Evolutionary conservation across 2,113 vertebrate species (phyloP).

Genomic region (Pardalotus punctatus): DNA sequence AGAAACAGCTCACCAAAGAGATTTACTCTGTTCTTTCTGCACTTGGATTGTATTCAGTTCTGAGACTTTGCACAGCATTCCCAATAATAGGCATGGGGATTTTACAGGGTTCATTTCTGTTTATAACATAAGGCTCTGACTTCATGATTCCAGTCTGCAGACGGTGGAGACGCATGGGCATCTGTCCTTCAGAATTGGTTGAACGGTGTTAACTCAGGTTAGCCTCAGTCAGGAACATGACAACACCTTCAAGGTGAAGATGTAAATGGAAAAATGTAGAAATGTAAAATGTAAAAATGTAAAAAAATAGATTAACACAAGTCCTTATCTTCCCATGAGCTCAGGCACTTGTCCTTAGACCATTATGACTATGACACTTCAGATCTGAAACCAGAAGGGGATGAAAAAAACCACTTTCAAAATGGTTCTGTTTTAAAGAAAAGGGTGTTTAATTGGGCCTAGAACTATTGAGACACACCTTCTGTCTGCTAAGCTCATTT

Average conservation of each 20-base stretch:
- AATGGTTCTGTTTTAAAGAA: not conserved
- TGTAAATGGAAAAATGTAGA: too few species aligned
- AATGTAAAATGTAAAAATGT: too few species aligned
- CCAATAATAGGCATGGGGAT: not conserved
- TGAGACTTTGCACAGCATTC: not conserved
- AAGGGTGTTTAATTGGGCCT: not conserved
- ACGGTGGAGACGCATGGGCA: not conserved
- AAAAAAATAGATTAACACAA: not conserved
- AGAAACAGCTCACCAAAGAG: not conserved
- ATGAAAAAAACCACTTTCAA: not conserved
- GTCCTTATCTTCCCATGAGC: not conserved
- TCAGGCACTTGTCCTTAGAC: not conserved
- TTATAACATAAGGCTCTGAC: not conserved
- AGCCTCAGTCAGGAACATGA: not conserved
- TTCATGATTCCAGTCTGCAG: not conserved
- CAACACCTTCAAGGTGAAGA: not conserved
- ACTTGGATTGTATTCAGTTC: not conserved
- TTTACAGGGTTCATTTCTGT: not conserved
- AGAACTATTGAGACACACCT: not conserved
- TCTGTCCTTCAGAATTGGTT: not conserved
- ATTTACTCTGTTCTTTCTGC: constrained; percentile 13
- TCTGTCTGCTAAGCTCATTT: not conserved
- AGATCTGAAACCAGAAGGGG: not conserved
- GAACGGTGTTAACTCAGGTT: not conserved
- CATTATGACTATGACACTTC: not conserved